These are phyloP conservation scores for Cantharis lateralis DNA, from an alignment of 2,888 invertebrate genomes.

Conservation along the genomic window DNA sequence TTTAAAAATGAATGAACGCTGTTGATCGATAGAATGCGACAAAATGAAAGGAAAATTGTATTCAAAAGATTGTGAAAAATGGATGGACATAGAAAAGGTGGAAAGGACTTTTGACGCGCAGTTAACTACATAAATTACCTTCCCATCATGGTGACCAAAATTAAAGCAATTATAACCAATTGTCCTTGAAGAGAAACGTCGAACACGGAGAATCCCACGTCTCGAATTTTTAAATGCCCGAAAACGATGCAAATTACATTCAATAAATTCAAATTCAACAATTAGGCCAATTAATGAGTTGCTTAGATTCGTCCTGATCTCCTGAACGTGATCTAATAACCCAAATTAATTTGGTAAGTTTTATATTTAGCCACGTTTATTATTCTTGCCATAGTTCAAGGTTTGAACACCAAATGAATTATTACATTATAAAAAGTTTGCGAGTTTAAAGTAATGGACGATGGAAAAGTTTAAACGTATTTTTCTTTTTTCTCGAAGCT, in stretches of 20 bases:
- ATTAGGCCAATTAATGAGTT: constrained; percentile 2
- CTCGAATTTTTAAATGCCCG: not conserved
- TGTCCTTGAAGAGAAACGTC: not conserved
- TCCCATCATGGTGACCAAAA: not conserved
- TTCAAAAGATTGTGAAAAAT: not conserved
- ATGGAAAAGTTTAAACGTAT: not conserved
- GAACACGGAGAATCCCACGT: not conserved
- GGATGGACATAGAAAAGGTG: not conserved
- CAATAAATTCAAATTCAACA: constrained; percentile 8
- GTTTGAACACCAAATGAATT: not conserved
- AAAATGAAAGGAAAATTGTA: not conserved
- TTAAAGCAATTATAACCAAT: not conserved
- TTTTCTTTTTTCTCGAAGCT: not conserved
- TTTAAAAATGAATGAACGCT: not conserved
- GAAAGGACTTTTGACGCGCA: not conserved
- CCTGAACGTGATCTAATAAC: constrained; percentile 7
- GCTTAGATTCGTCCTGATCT: not conserved
- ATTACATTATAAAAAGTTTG: not conserved
- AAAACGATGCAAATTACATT: not conserved
- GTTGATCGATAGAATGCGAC: not conserved
- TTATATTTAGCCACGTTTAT: not conserved
- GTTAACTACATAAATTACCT: not conserved
- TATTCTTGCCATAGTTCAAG: constrained; percentile 6
- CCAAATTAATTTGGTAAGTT: constrained; percentile 6
- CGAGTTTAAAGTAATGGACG: not conserved